Evolutionary conservation across 1,140 invertebrate species (phyloP).

Genomic region (Eupeodes corollae): DNA sequence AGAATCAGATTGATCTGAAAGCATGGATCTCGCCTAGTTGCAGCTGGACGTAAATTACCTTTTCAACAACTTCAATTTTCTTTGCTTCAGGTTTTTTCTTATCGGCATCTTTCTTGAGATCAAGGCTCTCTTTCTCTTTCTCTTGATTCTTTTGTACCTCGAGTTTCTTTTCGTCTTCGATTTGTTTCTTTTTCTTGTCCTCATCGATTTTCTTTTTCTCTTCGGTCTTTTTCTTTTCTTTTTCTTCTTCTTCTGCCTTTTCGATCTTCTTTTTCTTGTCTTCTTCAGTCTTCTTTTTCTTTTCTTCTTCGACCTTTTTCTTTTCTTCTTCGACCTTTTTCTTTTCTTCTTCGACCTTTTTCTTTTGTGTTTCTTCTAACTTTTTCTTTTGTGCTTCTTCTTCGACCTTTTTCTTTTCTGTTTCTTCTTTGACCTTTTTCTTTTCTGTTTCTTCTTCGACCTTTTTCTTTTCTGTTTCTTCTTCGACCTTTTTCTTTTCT

Average conservation of each 20-base stretch:
- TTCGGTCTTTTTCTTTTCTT: conserved; percentile 2
- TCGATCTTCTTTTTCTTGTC: conserved; percentile 1
- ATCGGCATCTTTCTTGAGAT: conserved; percentile 3
- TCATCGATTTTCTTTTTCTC: conserved; percentile 5
- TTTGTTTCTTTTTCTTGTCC: conserved; percentile 11
- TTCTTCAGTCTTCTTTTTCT: neutral
- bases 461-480: neutral
- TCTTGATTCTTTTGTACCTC: conserved; percentile 9
- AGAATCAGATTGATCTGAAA: no score
- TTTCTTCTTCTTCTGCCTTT: neutral
- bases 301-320: conserved; percentile 4
- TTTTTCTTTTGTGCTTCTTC: conserved; percentile 2
- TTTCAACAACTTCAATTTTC: conserved; percentile 8
- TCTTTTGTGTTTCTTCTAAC: neutral
- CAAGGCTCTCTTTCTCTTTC: conserved; percentile 6
- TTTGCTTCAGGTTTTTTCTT: no score
- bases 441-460: conserved; percentile 3
- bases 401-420: conserved; percentile 2
- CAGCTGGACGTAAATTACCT: neutral
- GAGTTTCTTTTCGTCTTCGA: conserved; percentile 5
- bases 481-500: conserved; percentile 2
- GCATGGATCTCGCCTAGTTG: no score
- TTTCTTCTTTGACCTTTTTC: neutral
- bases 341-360: conserved; percentile 4
- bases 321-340: conserved; percentile 6